phyloP scores from a whole-genome alignment of 2,888 invertebrate species.

The Rhaphigaster nebulosa region DNA sequence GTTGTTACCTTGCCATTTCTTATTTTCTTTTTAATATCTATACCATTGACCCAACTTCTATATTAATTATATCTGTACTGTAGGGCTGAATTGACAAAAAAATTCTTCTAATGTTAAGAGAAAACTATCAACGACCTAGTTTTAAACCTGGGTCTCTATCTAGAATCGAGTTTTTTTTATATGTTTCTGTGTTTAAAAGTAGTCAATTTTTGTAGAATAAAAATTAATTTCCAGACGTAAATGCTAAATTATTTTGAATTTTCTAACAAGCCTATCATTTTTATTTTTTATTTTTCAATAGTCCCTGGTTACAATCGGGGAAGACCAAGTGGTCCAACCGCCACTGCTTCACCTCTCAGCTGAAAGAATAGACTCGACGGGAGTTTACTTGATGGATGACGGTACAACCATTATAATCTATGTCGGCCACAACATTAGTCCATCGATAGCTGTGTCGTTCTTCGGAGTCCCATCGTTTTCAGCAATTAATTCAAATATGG shows the following conservation, averaged over 20 bases:
- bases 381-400: conserved; percentile 92
- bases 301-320: conserved; percentile 68
- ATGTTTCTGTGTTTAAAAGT: neutral
- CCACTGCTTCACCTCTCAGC: conserved; percentile 88
- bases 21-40: too few species aligned
- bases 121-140: too few species aligned
- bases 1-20: too few species aligned
- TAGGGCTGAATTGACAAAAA: too few species aligned
- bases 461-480: conserved; percentile 83
- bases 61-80: too few species aligned
- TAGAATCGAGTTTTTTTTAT: neutral
- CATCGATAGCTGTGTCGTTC: conserved; percentile 81
- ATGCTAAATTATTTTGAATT: neutral
- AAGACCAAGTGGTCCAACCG: conserved; percentile 74
- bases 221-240: neutral
- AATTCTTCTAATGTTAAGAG: too few species aligned
- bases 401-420: conserved; percentile 86
- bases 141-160: too few species aligned
- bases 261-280: neutral
- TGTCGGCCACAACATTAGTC: conserved; percentile 84
- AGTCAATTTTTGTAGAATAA: neutral
- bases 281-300: conserved; percentile 60
- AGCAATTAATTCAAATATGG: conserved; percentile 62
- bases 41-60: too few species aligned
- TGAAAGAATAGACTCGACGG: conserved; percentile 80